A percentile compares a stretch with the other conserved stretches of the same genome.
These are phyloP conservation scores for Antheraea yamamai DNA, from an alignment of 2,888 invertebrate species.

Conservation along the genomic window DNA sequence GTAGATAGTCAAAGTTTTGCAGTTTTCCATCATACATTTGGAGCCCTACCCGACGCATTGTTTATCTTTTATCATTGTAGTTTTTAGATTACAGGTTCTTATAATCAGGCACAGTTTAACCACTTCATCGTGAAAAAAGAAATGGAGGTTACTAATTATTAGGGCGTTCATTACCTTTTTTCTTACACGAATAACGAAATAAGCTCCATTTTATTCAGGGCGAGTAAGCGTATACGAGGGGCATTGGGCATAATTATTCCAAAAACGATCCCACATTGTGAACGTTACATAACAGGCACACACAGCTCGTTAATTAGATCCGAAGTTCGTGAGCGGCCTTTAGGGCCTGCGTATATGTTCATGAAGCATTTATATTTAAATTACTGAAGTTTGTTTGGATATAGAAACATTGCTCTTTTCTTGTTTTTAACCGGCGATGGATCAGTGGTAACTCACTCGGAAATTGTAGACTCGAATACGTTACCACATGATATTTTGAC, in stretches of 20 bases:
- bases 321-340: neutral
- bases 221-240: neutral
- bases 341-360: neutral
- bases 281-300: neutral
- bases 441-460: too few relatives aligned
- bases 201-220: neutral
- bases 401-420: neutral
- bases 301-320: slow-evolving; percentile 2
- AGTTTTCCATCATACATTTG: too few relatives aligned
- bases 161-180: neutral
- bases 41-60: too few relatives aligned
- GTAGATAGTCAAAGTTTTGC: too few relatives aligned
- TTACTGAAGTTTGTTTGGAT: neutral
- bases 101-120: too few relatives aligned
- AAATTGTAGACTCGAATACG: too few relatives aligned
- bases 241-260: neutral
- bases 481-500: too few relatives aligned
- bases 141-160: neutral
- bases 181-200: neutral
- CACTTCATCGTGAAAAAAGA: too few relatives aligned
- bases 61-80: too few relatives aligned
- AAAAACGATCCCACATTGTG: neutral
- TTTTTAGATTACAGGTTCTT: too few relatives aligned
- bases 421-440: neutral
- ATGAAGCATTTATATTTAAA: neutral